Conservation (phyloP, 2,797 vertebrate genomes). For the Chelon labrosus region DNA sequence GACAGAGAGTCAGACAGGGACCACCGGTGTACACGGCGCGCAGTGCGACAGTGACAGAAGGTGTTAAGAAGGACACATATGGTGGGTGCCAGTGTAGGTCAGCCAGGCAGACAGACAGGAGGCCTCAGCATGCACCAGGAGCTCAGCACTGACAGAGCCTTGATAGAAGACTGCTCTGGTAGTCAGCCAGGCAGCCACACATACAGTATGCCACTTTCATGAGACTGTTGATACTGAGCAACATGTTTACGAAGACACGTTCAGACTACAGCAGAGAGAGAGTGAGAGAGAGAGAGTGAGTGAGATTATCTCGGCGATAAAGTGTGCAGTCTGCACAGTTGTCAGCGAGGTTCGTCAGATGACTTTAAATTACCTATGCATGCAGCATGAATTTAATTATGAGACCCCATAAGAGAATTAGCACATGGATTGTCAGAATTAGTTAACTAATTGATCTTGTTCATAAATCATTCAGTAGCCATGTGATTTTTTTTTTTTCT, state of each 20-base stretch:
- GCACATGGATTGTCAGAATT: conserved; percentile 60
- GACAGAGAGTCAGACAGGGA: conserved; percentile 51
- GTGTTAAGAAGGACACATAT: conserved; percentile 81
- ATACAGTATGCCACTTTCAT: conserved; percentile 3
- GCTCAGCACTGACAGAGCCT: conserved; percentile 62
- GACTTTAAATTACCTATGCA: conserved; percentile 68
- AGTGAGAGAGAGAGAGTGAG: conserved; percentile 23
- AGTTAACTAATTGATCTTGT: conserved; percentile 65
- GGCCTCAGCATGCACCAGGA: conserved; percentile 78
- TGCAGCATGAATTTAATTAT: conserved; percentile 74
- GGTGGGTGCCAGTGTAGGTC: conserved; percentile 81
- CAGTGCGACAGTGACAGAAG: conserved; percentile 81
- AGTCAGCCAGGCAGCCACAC: conserved; percentile 42
- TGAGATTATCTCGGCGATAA: conserved; percentile 35
- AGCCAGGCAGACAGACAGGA: conserved; percentile 78
- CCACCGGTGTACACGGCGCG: conserved; percentile 40
- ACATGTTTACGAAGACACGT: conserved; percentile 43
- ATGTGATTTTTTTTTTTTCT: conserved; percentile 22
- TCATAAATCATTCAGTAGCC: conserved; percentile 67
- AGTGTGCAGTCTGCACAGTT: conserved; percentile 44
- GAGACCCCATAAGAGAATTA: conserved; percentile 63
- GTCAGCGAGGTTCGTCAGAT: conserved; percentile 52
- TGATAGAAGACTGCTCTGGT: conserved; percentile 41
- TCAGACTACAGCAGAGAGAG: conserved; percentile 24
- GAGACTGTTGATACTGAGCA: conserved; percentile 32